These are phyloP conservation scores for Saccopteryx bilineata DNA, from an alignment of 2,113 vertebrate genomes.

Conservation along the genomic window DNA sequence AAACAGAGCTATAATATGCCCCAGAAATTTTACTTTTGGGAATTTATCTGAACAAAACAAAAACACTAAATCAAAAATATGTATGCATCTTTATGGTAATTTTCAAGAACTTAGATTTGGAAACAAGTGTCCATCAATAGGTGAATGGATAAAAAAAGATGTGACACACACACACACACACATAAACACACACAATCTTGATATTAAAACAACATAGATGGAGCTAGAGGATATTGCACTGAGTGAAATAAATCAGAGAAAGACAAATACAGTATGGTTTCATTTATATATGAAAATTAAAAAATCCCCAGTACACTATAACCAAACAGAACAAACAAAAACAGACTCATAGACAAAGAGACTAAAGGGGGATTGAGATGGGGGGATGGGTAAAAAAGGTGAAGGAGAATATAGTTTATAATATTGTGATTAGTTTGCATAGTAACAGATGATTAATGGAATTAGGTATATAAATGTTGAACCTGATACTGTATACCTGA, in stretches of 20 bases:
- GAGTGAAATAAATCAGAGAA: not conserved
- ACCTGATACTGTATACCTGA: not conserved
- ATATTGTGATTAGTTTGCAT: not conserved
- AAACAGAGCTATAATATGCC: not conserved
- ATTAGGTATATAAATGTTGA: not conserved
- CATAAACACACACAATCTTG: not conserved
- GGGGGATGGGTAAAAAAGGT: not conserved
- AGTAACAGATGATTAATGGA: not conserved
- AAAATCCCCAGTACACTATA: not conserved
- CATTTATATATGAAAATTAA: not conserved
- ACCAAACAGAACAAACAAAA: not conserved
- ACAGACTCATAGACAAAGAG: not conserved
- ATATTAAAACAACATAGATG: not conserved
- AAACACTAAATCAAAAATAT: not conserved
- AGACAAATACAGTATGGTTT: not conserved
- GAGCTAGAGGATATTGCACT: not conserved
- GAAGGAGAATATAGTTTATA: not conserved
- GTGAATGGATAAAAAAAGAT: not conserved
- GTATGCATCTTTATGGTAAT: not conserved
- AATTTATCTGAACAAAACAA: not conserved
- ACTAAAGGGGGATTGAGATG: not conserved
- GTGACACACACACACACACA: no score
- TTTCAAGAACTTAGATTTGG: not conserved
- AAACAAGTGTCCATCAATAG: not conserved
- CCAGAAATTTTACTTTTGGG: not conserved